Evolutionary conservation across 2,113 vertebrate genomes (phyloP).

Genomic region (Strix uralensis): DNA sequence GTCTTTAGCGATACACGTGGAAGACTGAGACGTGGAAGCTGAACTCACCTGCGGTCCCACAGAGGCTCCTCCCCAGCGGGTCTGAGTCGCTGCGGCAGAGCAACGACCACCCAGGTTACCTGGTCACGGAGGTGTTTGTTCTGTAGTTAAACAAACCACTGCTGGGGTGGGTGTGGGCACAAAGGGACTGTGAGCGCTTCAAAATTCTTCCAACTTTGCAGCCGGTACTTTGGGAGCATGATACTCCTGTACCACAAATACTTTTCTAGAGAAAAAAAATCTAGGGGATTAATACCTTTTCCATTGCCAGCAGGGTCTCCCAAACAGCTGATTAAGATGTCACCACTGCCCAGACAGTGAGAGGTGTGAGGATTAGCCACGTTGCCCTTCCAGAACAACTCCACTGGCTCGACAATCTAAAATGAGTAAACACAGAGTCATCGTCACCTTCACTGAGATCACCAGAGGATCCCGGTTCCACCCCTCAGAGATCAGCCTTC

Average conservation of each 20-base stretch:
- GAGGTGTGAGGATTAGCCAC: constrained; percentile 85
- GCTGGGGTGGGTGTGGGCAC: background rate
- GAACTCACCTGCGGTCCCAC: background rate
- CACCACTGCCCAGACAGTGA: constrained; percentile 88
- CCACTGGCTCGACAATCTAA: constrained; percentile 84
- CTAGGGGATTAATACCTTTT: constrained; percentile 77
- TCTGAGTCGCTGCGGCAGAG: background rate
- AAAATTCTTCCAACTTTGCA: background rate
- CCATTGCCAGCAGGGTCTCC: constrained; percentile 85
- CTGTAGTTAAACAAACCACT: background rate
- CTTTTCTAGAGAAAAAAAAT: background rate
- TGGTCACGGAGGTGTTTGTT: background rate
- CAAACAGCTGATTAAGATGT: constrained; percentile 90
- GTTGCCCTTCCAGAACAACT: constrained; percentile 81
- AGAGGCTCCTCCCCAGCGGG: background rate
- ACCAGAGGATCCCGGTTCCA: background rate
- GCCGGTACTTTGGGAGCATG: background rate
- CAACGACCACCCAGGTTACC: too few species aligned
- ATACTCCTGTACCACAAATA: background rate
- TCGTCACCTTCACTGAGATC: background rate
- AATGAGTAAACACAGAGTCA: background rate
- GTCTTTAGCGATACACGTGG: background rate
- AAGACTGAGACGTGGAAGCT: background rate
- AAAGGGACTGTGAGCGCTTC: too few species aligned
- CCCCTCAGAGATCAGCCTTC: too few species aligned